A percentile compares a stretch with the other conserved stretches of the same genome.
Conservation (phyloP, 2,888 invertebrate genomes). For the Chelonus formosanus region DNA sequence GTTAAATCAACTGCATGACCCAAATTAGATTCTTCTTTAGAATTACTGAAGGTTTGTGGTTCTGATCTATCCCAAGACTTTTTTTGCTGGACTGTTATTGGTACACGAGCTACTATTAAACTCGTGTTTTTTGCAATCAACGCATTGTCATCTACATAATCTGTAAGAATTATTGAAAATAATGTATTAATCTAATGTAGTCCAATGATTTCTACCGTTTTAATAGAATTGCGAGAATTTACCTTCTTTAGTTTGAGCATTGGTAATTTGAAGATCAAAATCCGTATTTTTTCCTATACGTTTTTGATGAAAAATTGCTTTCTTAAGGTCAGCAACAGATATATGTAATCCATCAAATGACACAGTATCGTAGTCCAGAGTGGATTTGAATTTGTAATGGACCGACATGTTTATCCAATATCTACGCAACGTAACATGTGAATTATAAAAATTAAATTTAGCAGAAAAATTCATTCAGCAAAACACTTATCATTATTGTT, state of each 20-base stretch:
- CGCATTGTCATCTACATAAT: slow-evolving; percentile 88
- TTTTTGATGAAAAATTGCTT: slow-evolving; percentile 94
- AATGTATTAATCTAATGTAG: not conserved
- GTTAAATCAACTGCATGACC: slow-evolving; percentile 83
- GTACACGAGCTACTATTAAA: slow-evolving; percentile 91
- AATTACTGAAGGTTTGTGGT: slow-evolving; percentile 52
- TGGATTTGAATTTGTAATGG: slow-evolving; percentile 98
- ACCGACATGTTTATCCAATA: slow-evolving; percentile 80
- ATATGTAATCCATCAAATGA: slow-evolving; percentile 97
- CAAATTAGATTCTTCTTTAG: slow-evolving; percentile 58
- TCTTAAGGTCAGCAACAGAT: slow-evolving; percentile 93
- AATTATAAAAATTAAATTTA: no score
- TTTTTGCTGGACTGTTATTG: slow-evolving; percentile 80
- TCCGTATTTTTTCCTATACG: slow-evolving; percentile 92
- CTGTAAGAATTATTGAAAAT: slow-evolving; percentile 65
- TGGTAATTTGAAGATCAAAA: slow-evolving; percentile 95
- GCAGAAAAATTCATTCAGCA: no score
- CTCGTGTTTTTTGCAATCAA: slow-evolving; percentile 98
- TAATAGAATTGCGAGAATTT: slow-evolving; percentile 45
- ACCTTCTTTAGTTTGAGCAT: slow-evolving; percentile 98
- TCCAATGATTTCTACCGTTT: slow-evolving; percentile 7
- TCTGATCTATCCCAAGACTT: slow-evolving; percentile 77
- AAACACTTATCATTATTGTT: no score
- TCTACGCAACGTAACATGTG: not conserved
- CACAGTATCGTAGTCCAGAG: slow-evolving; percentile 93